Conservation (phyloP, 2,113 vertebrate species). For the Gyps fulvus region DNA sequence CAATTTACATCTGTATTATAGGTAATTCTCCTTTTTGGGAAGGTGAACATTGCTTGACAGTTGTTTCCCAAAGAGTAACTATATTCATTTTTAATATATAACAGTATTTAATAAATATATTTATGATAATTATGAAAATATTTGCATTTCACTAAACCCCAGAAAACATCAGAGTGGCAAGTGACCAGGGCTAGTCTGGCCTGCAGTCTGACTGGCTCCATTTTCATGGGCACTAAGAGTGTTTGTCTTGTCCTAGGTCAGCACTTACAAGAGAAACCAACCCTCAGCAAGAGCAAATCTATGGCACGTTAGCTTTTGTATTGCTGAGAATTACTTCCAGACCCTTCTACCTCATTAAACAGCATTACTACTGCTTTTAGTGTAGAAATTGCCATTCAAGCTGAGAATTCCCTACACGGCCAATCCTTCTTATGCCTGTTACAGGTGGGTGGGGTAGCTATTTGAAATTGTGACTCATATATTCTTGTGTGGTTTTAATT, state of each 20-base stretch:
- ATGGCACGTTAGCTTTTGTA: neutral
- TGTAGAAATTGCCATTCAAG: neutral
- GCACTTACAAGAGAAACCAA: neutral
- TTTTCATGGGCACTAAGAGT: neutral
- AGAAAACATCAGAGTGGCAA: neutral
- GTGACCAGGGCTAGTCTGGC: neutral
- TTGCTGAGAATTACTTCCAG: neutral
- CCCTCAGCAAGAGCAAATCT: neutral
- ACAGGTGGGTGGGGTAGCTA: neutral
- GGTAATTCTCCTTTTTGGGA: neutral
- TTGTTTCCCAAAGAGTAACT: neutral
- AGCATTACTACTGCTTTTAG: neutral
- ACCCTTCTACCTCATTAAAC: neutral
- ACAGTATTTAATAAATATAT: neutral
- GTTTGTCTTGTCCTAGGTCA: neutral
- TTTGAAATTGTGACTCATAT: constrained; percentile 3
- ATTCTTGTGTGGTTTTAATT: neutral
- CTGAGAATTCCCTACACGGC: neutral
- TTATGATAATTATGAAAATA: neutral
- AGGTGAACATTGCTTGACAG: neutral
- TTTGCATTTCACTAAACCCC: neutral
- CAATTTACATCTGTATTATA: neutral
- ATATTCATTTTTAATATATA: neutral
- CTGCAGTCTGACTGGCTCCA: neutral
- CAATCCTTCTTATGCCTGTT: neutral